A percentile compares a stretch with the other conserved stretches of the same genome.
These are phyloP conservation scores for Myotis myotis DNA, from an alignment of 2,797 vertebrate genomes.

Conservation along the genomic window DNA sequence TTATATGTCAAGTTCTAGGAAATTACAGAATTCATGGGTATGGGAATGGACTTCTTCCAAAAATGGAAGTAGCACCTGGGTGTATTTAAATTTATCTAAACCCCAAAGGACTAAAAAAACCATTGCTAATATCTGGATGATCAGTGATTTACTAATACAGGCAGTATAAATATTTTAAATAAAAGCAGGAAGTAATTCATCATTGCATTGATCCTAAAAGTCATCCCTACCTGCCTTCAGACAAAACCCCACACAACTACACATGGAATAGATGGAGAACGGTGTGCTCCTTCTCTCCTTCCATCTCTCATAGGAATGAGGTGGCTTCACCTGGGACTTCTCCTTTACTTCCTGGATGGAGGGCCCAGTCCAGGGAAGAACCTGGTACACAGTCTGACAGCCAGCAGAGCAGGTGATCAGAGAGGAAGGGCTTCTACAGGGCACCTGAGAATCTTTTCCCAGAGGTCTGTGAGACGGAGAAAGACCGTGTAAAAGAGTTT, in stretches of 20 bases:
- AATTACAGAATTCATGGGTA: neutral
- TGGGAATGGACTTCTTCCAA: neutral
- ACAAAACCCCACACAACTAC: accelerated
- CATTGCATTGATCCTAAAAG: neutral
- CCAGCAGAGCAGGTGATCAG: neutral
- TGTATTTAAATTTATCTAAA: neutral
- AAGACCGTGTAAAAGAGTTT: neutral
- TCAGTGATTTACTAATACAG: neutral
- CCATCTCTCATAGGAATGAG: neutral
- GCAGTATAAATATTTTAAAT: neutral
- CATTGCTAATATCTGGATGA: neutral
- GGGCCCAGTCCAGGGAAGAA: accelerated
- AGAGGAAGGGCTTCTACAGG: neutral
- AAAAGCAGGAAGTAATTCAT: neutral
- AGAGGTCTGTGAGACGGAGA: neutral
- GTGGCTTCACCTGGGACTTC: neutral
- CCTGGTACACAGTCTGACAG: neutral
- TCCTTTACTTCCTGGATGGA: neutral
- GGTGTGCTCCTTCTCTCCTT: neutral
- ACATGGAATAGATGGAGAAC: neutral
- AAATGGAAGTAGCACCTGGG: neutral
- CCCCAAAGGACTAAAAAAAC: neutral
- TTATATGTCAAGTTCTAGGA: neutral
- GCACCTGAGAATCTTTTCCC: neutral
- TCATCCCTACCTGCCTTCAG: too few species aligned